phyloP scores from a whole-genome alignment of 2,797 vertebrate genomes.

The Liasis olivaceus region DNA sequence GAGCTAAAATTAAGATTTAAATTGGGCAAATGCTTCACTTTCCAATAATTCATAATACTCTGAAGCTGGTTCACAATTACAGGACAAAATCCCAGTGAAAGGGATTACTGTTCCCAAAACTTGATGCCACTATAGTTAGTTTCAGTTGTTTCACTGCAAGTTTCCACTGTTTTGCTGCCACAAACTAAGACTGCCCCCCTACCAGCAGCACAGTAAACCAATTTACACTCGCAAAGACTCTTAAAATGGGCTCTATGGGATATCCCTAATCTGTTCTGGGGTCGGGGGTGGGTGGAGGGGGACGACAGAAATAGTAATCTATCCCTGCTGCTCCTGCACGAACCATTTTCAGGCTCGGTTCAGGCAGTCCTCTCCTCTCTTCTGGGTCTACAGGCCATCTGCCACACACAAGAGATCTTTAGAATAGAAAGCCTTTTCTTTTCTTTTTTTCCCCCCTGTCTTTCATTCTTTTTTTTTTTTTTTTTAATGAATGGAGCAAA shows the following conservation, averaged over 20 bases:
- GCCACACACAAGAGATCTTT: not conserved
- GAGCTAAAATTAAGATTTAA: not conserved
- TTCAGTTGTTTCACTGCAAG: not conserved
- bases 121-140: not conserved
- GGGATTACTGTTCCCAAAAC: not conserved
- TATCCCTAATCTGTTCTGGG: not conserved
- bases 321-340: not conserved
- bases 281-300: not conserved
- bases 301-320: not conserved
- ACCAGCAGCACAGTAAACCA: not conserved
- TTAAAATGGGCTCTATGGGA: not conserved
- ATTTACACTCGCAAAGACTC: not conserved
- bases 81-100: not conserved
- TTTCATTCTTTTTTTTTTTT: not conserved
- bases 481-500: slow-evolving; percentile 65
- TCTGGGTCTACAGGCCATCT: slow-evolving; percentile 29
- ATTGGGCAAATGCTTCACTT: not conserved
- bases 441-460: not conserved
- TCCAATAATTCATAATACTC: not conserved
- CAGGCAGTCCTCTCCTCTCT: slow-evolving; percentile 18
- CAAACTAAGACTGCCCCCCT: not conserved
- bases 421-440: not conserved
- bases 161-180: not conserved
- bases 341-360: not conserved
- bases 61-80: not conserved